phyloP scores from a whole-genome alignment of 1,140 invertebrate genomes.

The Drosophila sulfurigaster region DNA sequence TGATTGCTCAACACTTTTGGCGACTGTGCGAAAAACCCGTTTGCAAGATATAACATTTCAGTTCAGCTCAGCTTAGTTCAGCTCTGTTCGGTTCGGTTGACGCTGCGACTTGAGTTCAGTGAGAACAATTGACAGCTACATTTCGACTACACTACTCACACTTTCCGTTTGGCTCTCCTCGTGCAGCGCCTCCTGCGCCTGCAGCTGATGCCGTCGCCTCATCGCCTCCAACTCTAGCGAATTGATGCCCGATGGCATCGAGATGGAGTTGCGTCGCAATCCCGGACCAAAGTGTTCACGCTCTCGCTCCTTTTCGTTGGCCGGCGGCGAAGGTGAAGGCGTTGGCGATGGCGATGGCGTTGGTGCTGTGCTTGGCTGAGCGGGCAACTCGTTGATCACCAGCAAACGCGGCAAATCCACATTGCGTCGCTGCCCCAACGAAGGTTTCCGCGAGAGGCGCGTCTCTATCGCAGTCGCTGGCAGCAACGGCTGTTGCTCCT shows the following conservation, averaged over 20 bases:
- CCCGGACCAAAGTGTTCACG: slow-evolving; percentile 56
- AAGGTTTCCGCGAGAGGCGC: slow-evolving; percentile 35
- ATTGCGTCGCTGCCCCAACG: slow-evolving; percentile 54
- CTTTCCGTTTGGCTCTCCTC: slow-evolving; percentile 69
- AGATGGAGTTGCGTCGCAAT: slow-evolving; percentile 76
- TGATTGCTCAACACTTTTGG: slow-evolving; percentile 4
- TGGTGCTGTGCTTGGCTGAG: too few species aligned
- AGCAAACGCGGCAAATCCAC: slow-evolving; percentile 54
- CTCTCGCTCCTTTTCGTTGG: neutral
- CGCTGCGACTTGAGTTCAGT: too few species aligned
- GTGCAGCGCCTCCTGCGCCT: slow-evolving; percentile 70
- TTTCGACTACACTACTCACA: slow-evolving; percentile 65
- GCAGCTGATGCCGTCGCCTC: slow-evolving; percentile 76
- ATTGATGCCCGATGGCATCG: slow-evolving; percentile 78
- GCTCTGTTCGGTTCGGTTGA: too few species aligned
- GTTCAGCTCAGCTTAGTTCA: neutral
- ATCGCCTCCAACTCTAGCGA: slow-evolving; percentile 74
- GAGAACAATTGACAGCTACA: neutral
- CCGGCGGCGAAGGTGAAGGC: slow-evolving; percentile 7
- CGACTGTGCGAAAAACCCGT: slow-evolving; percentile 5
- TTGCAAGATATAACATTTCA: neutral
- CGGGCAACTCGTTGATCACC: slow-evolving; percentile 42
- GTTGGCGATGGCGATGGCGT: slow-evolving; percentile 15
- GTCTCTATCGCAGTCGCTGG: neutral
- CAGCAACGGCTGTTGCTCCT: neutral